Percentiles rank a stretch among this genome's conserved stretches.
Evolutionary conservation across 2,888 invertebrate genomes (phyloP).

Genomic region (Thecophora atra): DNA sequence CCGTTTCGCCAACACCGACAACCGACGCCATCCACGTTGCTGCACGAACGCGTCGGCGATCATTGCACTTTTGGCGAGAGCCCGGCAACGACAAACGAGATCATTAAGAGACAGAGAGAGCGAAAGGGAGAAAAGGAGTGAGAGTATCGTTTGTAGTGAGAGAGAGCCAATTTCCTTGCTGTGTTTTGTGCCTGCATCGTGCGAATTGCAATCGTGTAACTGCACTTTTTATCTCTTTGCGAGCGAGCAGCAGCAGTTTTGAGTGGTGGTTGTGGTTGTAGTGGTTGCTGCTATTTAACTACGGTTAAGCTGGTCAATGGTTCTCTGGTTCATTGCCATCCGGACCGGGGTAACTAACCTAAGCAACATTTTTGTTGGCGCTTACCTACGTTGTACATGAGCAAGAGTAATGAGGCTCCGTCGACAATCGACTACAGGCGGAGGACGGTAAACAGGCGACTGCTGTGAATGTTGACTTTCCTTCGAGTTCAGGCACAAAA

Average conservation of each 20-base stretch:
- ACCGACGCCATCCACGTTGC: constrained; percentile 13
- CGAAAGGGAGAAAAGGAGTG: constrained; percentile 3
- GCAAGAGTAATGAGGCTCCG: constrained; percentile 32
- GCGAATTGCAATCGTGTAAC: constrained; percentile 19
- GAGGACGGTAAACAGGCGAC: constrained; percentile 11
- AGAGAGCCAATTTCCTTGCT: constrained; percentile 17
- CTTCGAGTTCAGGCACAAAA: no score
- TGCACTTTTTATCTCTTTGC: constrained; percentile 4
- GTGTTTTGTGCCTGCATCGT: neutral
- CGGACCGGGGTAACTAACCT: constrained; percentile 65
- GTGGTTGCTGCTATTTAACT: constrained; percentile 24
- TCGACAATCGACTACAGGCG: neutral
- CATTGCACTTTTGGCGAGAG: constrained; percentile 46
- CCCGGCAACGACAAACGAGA: no score
- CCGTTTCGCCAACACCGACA: neutral
- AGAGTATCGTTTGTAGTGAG: neutral
- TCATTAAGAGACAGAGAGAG: constrained; percentile 9
- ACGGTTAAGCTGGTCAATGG: constrained; percentile 61
- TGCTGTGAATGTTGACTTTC: no score
- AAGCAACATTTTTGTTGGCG: constrained; percentile 43
- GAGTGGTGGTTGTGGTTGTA: neutral
- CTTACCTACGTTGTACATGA: constrained; percentile 43
- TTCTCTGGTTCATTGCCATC: constrained; percentile 67
- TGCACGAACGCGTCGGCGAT: constrained; percentile 45
- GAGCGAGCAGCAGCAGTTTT: constrained; percentile 36